A percentile compares a stretch with the other conserved stretches of the same genome.
These are phyloP conservation scores for Amia ocellicauda DNA, from an alignment of 2,113 vertebrate genomes.

Conservation along the genomic window DNA sequence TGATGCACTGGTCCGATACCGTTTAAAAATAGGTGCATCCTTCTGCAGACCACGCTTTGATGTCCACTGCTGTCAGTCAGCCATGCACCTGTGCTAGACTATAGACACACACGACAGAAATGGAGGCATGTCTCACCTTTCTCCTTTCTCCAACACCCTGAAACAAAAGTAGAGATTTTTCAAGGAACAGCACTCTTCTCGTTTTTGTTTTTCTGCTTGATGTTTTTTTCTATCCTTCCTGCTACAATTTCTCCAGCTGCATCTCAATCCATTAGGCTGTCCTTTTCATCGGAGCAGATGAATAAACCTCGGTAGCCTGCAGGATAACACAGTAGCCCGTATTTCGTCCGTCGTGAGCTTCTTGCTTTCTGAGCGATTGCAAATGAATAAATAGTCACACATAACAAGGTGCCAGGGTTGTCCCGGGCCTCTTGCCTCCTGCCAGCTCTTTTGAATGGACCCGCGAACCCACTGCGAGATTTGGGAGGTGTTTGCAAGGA, in stretches of 20 bases:
- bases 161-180: slow-evolving; percentile 1
- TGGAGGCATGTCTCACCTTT: slow-evolving; percentile 15
- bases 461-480: too few species aligned
- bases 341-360: slow-evolving; percentile 1
- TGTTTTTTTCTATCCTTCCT: not conserved
- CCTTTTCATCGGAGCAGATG: slow-evolving; percentile 21
- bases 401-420: not conserved
- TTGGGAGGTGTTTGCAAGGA: too few species aligned
- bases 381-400: too few species aligned
- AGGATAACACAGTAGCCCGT: slow-evolving; percentile 4
- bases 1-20: too few species aligned
- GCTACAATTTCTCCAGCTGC: slow-evolving; percentile 7
- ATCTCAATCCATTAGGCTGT: slow-evolving; percentile 24
- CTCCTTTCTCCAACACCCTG: not conserved
- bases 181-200: not conserved
- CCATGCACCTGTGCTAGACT: too few species aligned
- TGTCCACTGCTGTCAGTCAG: too few species aligned
- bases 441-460: not conserved
- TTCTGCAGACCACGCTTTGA: too few species aligned
- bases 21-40: too few species aligned
- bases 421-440: not conserved
- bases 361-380: not conserved
- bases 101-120: slow-evolving; percentile 8
- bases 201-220: not conserved
- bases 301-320: slow-evolving; percentile 18